Conservation (phyloP, 1,140 invertebrate genomes). For the Bombus confusus region DNA sequence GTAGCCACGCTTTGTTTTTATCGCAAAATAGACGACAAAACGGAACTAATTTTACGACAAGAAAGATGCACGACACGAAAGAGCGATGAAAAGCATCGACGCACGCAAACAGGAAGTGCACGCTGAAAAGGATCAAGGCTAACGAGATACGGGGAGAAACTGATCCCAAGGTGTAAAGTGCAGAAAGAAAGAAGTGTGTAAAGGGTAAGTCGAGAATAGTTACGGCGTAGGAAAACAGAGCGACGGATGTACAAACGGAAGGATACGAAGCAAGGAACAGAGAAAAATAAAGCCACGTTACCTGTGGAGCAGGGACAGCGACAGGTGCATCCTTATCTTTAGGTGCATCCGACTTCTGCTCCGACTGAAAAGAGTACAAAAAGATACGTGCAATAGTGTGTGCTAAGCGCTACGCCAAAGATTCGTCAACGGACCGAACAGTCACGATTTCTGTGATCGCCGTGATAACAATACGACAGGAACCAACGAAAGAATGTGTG, state of each 20-base stretch:
- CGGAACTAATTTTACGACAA: neutral
- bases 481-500: neutral
- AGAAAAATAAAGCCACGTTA: conserved; percentile 75
- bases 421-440: conserved; percentile 54
- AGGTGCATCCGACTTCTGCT: conserved; percentile 80
- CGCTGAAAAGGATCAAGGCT: neutral
- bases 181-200: neutral
- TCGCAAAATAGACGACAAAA: neutral
- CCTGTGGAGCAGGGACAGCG: conserved; percentile 79
- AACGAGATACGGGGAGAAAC: neutral
- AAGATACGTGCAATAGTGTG: conserved; percentile 81
- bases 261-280: conserved; percentile 18
- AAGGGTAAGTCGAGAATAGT: neutral
- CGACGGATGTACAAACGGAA: neutral
- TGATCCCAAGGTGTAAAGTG: neutral
- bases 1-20: too few species aligned
- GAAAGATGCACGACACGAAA: neutral
- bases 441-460: neutral
- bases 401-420: conserved; percentile 65
- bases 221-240: neutral
- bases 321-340: conserved; percentile 80
- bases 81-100: neutral
- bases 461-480: neutral
- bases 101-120: neutral
- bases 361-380: conserved; percentile 82